These are phyloP conservation scores for Vulpes vulpes DNA, from an alignment of 2,113 vertebrate species.

Conservation along the genomic window DNA sequence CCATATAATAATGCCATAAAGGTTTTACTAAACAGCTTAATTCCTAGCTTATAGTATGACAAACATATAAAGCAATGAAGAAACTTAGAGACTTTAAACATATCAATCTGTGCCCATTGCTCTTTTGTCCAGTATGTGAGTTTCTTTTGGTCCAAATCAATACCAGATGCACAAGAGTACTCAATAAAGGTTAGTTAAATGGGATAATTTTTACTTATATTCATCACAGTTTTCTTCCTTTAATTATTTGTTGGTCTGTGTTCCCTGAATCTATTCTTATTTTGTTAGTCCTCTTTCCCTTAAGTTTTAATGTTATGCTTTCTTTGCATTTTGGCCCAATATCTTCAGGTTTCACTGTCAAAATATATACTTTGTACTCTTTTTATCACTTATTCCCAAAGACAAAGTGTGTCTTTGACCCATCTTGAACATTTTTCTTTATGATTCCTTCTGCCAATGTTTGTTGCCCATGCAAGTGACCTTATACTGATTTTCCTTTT, in stretches of 20 bases:
- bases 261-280: conserved; percentile 62
- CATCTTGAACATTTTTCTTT: conserved; percentile 38
- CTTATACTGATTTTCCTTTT: conserved; percentile 41
- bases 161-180: conserved; percentile 68
- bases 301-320: conserved; percentile 71
- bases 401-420: conserved; percentile 38
- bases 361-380: conserved; percentile 48
- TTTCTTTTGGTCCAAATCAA: conserved; percentile 73
- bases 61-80: conserved; percentile 61
- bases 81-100: conserved; percentile 64
- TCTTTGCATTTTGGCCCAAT: conserved; percentile 59
- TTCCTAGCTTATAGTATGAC: conserved; percentile 62
- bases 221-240: conserved; percentile 71
- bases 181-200: conserved; percentile 69
- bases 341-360: conserved; percentile 47
- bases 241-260: conserved; percentile 63
- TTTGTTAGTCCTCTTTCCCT: conserved; percentile 52
- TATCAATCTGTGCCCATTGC: conserved; percentile 65
- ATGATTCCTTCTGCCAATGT: neutral
- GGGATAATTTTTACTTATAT: conserved; percentile 74
- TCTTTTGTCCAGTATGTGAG: conserved; percentile 64
- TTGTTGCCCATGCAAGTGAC: neutral
- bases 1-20: conserved; percentile 65
- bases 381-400: conserved; percentile 38
- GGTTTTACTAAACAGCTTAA: conserved; percentile 48